Evolutionary conservation across 2,888 invertebrate species (phyloP).

Genomic region (Zygothrica quintamaculata): DNA sequence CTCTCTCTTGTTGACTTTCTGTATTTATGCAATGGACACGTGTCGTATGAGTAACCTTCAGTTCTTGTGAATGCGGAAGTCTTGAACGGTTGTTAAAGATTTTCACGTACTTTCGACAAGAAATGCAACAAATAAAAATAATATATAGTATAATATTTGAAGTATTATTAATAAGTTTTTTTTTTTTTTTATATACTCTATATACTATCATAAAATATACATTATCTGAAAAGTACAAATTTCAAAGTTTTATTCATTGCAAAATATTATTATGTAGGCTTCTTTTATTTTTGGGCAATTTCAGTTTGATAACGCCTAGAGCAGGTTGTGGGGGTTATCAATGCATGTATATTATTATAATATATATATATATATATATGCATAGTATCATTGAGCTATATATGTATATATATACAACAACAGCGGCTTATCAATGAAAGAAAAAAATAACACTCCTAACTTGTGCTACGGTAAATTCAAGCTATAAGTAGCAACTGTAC

Average conservation of each 20-base stretch:
- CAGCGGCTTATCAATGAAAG: constrained; percentile 45
- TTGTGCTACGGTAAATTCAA: constrained; percentile 34
- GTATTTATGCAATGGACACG: constrained; percentile 31
- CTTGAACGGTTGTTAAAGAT: constrained; percentile 2
- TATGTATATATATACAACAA: constrained; percentile 27
- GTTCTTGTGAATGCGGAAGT: too few relatives aligned
- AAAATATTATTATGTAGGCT: neutral
- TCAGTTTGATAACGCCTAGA: constrained; percentile 34
- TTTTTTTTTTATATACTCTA: too few relatives aligned
- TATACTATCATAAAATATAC: neutral
- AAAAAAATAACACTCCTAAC: constrained; percentile 32
- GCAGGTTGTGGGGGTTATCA: constrained; percentile 48
- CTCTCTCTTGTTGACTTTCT: constrained; percentile 14
- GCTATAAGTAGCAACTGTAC: constrained; percentile 42
- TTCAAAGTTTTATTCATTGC: constrained; percentile 11
- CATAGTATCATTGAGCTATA: constrained; percentile 18
- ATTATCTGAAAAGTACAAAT: constrained; percentile 7
- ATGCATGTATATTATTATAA: constrained; percentile 30
- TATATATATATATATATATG: neutral
- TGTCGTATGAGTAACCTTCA: neutral
- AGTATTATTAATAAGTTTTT: neutral
- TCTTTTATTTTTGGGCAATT: constrained; percentile 36
- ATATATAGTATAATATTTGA: too few relatives aligned
- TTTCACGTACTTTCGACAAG: constrained; percentile 17
- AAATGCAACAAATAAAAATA: too few relatives aligned